Conservation (phyloP, 1,140 invertebrate genomes). For the Samia ricini region DNA sequence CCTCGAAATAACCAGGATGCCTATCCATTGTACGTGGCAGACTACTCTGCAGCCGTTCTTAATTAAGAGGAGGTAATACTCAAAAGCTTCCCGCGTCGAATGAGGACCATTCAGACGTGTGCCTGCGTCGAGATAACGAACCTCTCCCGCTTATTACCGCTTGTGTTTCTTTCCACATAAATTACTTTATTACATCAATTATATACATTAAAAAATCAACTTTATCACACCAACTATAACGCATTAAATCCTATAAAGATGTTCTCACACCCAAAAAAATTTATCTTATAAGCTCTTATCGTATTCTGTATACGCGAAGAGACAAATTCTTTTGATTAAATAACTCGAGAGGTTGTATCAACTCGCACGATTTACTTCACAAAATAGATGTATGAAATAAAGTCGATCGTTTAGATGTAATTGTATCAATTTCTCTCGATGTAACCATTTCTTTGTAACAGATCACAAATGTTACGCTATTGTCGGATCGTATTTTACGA, state of each 20-base stretch:
- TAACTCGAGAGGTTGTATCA: constrained; percentile 21
- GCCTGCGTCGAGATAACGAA: constrained; percentile 65
- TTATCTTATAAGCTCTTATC: neutral
- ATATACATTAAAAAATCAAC: neutral
- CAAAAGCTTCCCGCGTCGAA: constrained; percentile 49
- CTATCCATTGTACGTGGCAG: constrained; percentile 51
- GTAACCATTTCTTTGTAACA: neutral
- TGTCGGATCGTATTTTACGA: neutral
- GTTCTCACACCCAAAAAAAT: neutral
- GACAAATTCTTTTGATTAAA: constrained; percentile 30
- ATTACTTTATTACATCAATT: neutral
- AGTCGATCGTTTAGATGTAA: constrained; percentile 11
- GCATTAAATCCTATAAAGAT: neutral
- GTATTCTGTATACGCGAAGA: neutral
- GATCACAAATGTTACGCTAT: neutral
- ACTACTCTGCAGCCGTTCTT: constrained; percentile 62
- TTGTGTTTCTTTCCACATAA: constrained; percentile 34
- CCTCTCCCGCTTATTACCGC: constrained; percentile 63
- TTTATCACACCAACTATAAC: neutral
- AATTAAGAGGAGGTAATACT: constrained; percentile 67
- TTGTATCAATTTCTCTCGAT: neutral
- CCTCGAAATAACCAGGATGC: constrained; percentile 46
- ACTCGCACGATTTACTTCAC: constrained; percentile 21
- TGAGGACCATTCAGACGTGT: constrained; percentile 57
- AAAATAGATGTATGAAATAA: constrained; percentile 22